Conservation (phyloP, 2,113 vertebrate genomes). For the Dicaeum eximium region DNA sequence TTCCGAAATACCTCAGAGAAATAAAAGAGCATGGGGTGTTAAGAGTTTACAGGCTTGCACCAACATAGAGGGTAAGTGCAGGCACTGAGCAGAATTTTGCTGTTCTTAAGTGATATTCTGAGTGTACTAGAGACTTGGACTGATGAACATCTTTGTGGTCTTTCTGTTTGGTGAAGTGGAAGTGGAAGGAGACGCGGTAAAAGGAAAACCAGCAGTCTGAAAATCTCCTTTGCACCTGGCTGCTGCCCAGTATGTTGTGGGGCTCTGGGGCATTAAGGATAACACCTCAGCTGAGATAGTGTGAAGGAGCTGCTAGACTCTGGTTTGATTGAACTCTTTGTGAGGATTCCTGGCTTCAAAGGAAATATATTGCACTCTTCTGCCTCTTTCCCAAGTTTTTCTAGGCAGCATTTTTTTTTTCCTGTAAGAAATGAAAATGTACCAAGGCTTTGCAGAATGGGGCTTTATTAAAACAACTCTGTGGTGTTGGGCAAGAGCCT, state of each 20-base stretch:
- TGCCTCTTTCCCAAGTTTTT: not conserved
- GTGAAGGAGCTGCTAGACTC: not conserved
- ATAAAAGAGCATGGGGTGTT: not conserved
- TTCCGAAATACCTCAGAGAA: not conserved
- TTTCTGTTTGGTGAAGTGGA: not conserved
- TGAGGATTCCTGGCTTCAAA: not conserved
- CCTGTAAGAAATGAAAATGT: not conserved
- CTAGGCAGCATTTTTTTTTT: not conserved
- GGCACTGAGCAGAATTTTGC: not conserved
- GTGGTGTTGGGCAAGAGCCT: not conserved
- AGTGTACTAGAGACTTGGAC: not conserved
- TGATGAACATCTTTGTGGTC: not conserved
- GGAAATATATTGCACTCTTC: not conserved
- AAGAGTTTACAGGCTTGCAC: not conserved
- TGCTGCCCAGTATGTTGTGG: not conserved
- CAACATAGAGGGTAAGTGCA: not conserved
- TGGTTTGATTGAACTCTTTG: not conserved
- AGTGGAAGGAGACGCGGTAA: not conserved
- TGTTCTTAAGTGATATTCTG: not conserved
- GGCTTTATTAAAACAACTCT: not conserved
- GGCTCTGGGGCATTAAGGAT: not conserved
- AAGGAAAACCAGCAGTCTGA: not conserved
- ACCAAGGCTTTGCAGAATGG: not conserved
- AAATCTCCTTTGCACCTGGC: not conserved
- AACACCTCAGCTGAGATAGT: not conserved